Percentiles rank a stretch among this genome's conserved stretches.
These are phyloP conservation scores for Monoplex corrugatus DNA, from an alignment of 2,888 invertebrate species.

Conservation along the genomic window DNA sequence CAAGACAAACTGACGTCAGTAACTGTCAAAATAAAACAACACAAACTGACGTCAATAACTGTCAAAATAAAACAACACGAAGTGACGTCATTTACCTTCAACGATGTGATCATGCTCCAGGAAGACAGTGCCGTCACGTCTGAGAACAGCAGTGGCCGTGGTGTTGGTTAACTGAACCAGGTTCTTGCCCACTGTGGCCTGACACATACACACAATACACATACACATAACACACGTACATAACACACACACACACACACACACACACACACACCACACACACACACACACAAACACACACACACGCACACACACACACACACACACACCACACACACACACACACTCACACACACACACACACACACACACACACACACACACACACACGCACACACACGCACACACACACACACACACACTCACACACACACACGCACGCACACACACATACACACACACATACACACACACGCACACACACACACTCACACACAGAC, in stretches of 20 bases:
- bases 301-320: not conserved
- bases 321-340: not conserved
- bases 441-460: not conserved
- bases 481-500: not conserved
- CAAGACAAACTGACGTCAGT: no score
- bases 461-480: not conserved
- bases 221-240: not conserved
- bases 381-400: not conserved
- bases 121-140: conserved; percentile 64
- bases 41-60: not conserved
- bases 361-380: conserved; percentile 28
- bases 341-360: conserved; percentile 10
- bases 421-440: not conserved
- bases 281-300: not conserved
- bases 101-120: conserved; percentile 59
- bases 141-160: conserved; percentile 79
- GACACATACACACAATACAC: conserved; percentile 47
- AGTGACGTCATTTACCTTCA: conserved; percentile 43
- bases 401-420: not conserved
- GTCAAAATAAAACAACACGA: no score
- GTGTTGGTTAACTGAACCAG: conserved; percentile 78
- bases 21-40: not conserved
- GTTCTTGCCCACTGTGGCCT: conserved; percentile 73
- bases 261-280: not conserved
- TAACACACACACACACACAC: conserved; percentile 30